A percentile compares a stretch with the other conserved stretches of the same genome.
Conservation (phyloP, 2,113 vertebrate genomes). For the Callipepla squamata region DNA sequence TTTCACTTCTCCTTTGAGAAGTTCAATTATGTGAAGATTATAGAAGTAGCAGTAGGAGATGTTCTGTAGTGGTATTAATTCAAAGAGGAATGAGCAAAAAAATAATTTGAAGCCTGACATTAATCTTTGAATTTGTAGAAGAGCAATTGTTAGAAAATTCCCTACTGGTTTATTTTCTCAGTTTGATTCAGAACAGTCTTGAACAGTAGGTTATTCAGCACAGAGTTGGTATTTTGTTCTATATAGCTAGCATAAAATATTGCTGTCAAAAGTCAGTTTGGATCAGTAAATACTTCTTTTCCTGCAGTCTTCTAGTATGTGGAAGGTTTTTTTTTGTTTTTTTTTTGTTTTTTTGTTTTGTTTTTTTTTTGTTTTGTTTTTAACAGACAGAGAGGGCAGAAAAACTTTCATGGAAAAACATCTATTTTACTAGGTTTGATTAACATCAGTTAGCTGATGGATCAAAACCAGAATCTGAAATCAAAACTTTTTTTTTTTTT, state of each 20-base stretch:
- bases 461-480: constrained; percentile 3
- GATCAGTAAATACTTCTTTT: constrained; percentile 20
- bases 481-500: not conserved
- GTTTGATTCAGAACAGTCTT: not conserved
- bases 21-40: constrained; percentile 48
- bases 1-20: constrained; percentile 37
- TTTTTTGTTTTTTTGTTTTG: not conserved
- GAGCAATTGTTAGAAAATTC: constrained; percentile 37
- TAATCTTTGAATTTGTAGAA: constrained; percentile 50
- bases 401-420: not conserved
- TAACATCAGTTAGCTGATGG: not conserved
- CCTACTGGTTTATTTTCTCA: constrained; percentile 41
- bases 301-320: not conserved
- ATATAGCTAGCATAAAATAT: constrained; percentile 7
- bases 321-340: not conserved
- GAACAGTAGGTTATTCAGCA: constrained; percentile 21
- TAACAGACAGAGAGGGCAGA: not conserved
- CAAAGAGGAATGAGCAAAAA: constrained; percentile 43
- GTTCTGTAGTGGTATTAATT: constrained; percentile 46
- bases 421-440: not conserved
- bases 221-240: not conserved
- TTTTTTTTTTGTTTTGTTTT: not conserved
- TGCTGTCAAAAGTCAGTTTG: constrained; percentile 11
- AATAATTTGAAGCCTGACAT: constrained; percentile 41
- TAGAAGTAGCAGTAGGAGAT: constrained; percentile 30